These are phyloP conservation scores for Chymomyza fuscimana DNA, from an alignment of 2,888 invertebrate genomes.

Conservation along the genomic window DNA sequence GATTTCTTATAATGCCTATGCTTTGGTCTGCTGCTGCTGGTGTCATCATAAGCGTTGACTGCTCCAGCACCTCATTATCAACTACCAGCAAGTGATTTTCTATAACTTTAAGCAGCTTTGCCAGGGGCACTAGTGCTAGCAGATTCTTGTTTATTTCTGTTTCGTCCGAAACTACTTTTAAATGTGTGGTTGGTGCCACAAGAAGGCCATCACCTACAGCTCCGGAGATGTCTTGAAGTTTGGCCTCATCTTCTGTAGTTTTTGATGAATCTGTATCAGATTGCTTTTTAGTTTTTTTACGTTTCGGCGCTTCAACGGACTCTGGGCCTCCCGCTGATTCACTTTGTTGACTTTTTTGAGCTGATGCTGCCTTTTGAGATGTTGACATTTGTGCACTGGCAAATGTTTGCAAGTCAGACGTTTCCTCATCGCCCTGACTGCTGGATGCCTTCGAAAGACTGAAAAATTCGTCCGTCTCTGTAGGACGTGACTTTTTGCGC, in stretches of 20 bases:
- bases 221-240: constrained; percentile 81
- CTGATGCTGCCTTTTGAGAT: constrained; percentile 39
- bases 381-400: constrained; percentile 84
- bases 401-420: constrained; percentile 84
- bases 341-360: not conserved
- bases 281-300: constrained; percentile 74
- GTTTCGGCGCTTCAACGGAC: constrained; percentile 68
- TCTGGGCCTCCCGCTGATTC: constrained; percentile 68
- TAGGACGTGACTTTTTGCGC: constrained; percentile 85
- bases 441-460: constrained; percentile 83
- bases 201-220: constrained; percentile 82
- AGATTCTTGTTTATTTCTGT: constrained; percentile 80
- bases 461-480: constrained; percentile 84
- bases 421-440: constrained; percentile 82
- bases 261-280: constrained; percentile 80
- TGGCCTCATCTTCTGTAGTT: constrained; percentile 78
- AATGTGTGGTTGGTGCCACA: constrained; percentile 53
- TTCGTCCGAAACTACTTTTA: constrained; percentile 80
- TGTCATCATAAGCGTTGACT: constrained; percentile 85
- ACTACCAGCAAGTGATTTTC: constrained; percentile 83
- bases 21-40: constrained; percentile 85
- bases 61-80: constrained; percentile 84
- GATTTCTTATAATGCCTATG: constrained; percentile 84
- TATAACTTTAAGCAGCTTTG: constrained; percentile 80
- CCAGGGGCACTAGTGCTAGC: constrained; percentile 77